Conservation (phyloP, 2,888 invertebrate species). For the Holacanthella duospinosa region DNA sequence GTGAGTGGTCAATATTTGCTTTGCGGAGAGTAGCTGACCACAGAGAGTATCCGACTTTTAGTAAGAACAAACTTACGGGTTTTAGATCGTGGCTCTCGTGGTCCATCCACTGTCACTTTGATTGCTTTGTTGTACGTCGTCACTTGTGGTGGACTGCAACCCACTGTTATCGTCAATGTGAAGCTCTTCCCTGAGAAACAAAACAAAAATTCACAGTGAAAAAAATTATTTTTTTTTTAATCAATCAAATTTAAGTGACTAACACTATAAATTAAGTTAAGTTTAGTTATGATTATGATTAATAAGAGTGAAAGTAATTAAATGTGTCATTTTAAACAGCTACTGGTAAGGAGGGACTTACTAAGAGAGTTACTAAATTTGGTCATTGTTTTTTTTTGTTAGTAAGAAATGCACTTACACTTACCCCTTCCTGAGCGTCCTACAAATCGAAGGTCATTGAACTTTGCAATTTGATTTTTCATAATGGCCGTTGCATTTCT, state of each 20-base stretch:
- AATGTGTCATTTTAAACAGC: background rate
- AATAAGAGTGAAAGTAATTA: background rate
- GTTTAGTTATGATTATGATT: background rate
- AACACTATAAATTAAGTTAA: background rate
- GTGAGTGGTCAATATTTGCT: no score
- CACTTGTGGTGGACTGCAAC: conserved; percentile 89
- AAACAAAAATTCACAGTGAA: background rate
- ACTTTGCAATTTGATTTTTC: conserved; percentile 95
- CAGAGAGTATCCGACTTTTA: no score
- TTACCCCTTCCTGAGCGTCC: conserved; percentile 91
- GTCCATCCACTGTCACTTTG: conserved; percentile 96
- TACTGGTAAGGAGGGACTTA: no score
- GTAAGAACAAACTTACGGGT: no score
- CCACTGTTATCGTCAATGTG: conserved; percentile 88
- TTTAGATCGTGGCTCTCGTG: conserved; percentile 86
- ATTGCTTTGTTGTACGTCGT: conserved; percentile 93
- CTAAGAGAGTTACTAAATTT: no score
- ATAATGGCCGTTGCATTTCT: conserved; percentile 86
- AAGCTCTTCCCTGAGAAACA: conserved; percentile 98
- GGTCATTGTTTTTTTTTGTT: background rate
- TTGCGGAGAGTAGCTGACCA: no score
- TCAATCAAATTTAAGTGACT: no score
- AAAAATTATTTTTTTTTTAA: no score
- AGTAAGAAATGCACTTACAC: background rate
- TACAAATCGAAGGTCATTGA: conserved; percentile 93